Percentiles rank a stretch among this genome's conserved stretches.
These are phyloP conservation scores for Corvus cornix DNA, from an alignment of 2,113 vertebrate genomes.

Conservation along the genomic window DNA sequence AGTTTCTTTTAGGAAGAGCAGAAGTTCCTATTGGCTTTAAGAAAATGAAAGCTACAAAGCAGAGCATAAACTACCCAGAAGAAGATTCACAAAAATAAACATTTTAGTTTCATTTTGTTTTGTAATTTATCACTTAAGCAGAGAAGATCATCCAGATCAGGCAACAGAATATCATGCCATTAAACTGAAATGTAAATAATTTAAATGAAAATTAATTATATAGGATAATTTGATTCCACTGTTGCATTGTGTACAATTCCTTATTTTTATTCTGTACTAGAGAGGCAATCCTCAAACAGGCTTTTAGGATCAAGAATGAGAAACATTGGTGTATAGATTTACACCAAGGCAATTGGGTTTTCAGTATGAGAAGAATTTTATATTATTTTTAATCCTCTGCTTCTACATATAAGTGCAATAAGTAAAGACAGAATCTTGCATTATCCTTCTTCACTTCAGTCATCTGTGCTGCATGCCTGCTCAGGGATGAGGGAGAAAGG, in stretches of 20 bases:
- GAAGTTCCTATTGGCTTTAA: conserved; percentile 68
- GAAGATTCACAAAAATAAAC: conserved; percentile 39
- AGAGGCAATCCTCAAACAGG: not conserved
- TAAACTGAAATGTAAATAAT: not conserved
- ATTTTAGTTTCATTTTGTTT: not conserved
- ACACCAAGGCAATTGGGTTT: not conserved
- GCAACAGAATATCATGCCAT: not conserved
- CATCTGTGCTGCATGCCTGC: conserved; percentile 10
- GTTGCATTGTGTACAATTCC: not conserved
- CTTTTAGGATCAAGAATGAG: not conserved
- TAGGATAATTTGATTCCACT: not conserved
- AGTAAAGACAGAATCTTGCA: not conserved
- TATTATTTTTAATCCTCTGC: conserved; percentile 30
- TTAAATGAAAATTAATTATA: not conserved
- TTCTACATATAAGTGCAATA: not conserved
- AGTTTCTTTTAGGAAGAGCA: conserved; percentile 83
- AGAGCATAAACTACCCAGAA: conserved; percentile 42
- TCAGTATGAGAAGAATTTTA: not conserved
- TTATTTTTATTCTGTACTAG: not conserved
- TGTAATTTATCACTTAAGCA: not conserved
- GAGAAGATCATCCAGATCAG: not conserved
- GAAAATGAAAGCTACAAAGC: conserved; percentile 46
- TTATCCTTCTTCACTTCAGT: conserved; percentile 15
- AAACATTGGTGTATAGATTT: not conserved
- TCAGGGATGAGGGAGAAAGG: not conserved